Evolutionary conservation across 2,797 vertebrate genomes (phyloP).

Genomic region (Melanotaenia nigrans): DNA sequence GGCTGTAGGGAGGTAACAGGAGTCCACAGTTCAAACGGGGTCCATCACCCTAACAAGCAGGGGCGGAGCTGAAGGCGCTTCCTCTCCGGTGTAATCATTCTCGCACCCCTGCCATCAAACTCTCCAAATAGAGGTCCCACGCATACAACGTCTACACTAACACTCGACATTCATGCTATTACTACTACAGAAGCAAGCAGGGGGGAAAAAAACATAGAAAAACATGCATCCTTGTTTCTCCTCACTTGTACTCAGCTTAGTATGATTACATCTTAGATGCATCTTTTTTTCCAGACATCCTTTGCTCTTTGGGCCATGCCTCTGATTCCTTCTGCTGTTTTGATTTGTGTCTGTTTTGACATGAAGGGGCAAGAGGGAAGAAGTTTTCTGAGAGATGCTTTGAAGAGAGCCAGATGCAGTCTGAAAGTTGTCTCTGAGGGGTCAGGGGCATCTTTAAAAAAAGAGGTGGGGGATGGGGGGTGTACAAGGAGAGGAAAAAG

Average conservation of each 20-base stretch:
- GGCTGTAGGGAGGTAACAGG: conserved; percentile 51
- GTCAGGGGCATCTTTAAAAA: conserved; percentile 61
- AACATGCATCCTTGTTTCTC: conserved; percentile 53
- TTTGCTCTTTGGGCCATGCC: conserved; percentile 45
- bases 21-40: conserved; percentile 72
- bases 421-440: conserved; percentile 68
- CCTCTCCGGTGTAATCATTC: conserved; percentile 37
- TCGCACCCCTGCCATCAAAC: conserved; percentile 16
- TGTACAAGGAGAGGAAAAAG: conserved; percentile 23
- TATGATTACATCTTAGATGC: conserved; percentile 61
- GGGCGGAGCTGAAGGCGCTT: conserved; percentile 30
- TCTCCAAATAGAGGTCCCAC: conserved; percentile 51
- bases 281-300: conserved; percentile 47
- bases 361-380: conserved; percentile 41
- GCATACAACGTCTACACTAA: conserved; percentile 76
- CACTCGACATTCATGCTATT: conserved; percentile 77
- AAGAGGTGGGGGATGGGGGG: not conserved
- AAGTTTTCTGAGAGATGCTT: conserved; percentile 59
- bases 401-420: conserved; percentile 67
- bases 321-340: conserved; percentile 66
- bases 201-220: conserved; percentile 31
- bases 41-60: conserved; percentile 61
- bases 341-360: conserved; percentile 78
- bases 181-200: conserved; percentile 75
- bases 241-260: conserved; percentile 46